These are phyloP conservation scores for Pangasius macronema DNA, from an alignment of 2,797 vertebrate species.

Conservation along the genomic window DNA sequence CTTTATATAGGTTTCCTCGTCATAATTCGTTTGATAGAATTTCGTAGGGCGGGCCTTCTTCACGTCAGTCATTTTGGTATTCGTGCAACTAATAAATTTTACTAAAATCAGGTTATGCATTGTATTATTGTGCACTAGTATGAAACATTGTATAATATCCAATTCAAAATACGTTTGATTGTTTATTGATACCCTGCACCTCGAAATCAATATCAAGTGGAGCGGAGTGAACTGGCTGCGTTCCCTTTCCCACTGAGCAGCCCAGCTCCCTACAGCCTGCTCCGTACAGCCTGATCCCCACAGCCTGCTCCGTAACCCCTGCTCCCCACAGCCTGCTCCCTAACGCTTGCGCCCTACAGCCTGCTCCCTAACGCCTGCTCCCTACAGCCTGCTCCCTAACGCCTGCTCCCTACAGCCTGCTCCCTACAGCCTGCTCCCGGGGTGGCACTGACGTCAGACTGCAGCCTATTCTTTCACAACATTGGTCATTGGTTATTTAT, in stretches of 20 bases:
- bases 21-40: not conserved
- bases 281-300: slow-evolving; percentile 64
- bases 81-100: slow-evolving; percentile 63
- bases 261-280: slow-evolving; percentile 55
- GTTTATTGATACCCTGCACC: slow-evolving; percentile 79
- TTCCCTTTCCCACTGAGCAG: not conserved
- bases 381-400: too few species aligned
- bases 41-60: not conserved
- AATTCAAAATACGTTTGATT: slow-evolving; percentile 79
- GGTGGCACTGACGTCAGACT: slow-evolving; percentile 56
- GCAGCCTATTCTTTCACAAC: slow-evolving; percentile 70
- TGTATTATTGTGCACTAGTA: slow-evolving; percentile 72
- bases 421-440: slow-evolving; percentile 13
- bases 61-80: slow-evolving; percentile 40
- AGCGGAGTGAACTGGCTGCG: slow-evolving; percentile 68
- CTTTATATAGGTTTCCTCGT: not conserved
- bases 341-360: slow-evolving; percentile 53
- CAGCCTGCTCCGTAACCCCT: slow-evolving; percentile 61
- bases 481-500: slow-evolving; percentile 83
- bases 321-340: slow-evolving; percentile 41
- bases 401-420: too few species aligned
- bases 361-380: too few species aligned
- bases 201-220: slow-evolving; percentile 81
- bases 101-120: slow-evolving; percentile 60
- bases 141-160: slow-evolving; percentile 75